Conservation (phyloP, 2,113 vertebrate genomes). For the Microtus richardsoni region DNA sequence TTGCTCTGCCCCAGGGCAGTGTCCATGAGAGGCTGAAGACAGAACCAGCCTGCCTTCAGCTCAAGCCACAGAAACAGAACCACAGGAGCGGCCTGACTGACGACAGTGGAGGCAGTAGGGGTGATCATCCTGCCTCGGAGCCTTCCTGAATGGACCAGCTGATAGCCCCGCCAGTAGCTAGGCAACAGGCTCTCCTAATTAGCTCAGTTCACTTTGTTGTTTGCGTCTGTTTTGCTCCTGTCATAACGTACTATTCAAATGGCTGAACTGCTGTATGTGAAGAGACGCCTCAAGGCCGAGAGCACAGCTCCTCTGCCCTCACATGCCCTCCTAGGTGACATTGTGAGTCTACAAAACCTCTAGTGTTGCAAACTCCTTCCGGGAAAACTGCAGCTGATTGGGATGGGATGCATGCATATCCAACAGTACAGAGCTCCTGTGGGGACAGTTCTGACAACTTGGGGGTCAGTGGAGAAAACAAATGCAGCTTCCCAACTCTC, state of each 20-base stretch:
- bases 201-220: constrained; percentile 43
- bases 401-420: not conserved
- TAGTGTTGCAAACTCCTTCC: not conserved
- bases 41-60: not conserved
- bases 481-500: not conserved
- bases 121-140: not conserved
- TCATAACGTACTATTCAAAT: constrained; percentile 15
- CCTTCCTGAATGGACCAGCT: not conserved
- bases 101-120: not conserved
- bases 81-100: not conserved
- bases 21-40: not conserved
- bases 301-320: not conserved
- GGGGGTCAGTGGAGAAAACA: not conserved
- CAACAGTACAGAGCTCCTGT: not conserved
- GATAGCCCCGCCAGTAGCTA: constrained; percentile 49
- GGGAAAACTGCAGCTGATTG: not conserved
- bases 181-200: constrained; percentile 64
- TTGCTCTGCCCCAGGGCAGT: not conserved
- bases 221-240: constrained; percentile 52
- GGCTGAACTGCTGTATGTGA: not conserved
- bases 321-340: not conserved
- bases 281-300: not conserved
- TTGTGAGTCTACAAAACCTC: not conserved
- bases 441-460: not conserved
- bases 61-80: not conserved